These are phyloP conservation scores for Ptilorrhoa leucosticta DNA, from an alignment of 2,113 vertebrate genomes.

Conservation along the genomic window DNA sequence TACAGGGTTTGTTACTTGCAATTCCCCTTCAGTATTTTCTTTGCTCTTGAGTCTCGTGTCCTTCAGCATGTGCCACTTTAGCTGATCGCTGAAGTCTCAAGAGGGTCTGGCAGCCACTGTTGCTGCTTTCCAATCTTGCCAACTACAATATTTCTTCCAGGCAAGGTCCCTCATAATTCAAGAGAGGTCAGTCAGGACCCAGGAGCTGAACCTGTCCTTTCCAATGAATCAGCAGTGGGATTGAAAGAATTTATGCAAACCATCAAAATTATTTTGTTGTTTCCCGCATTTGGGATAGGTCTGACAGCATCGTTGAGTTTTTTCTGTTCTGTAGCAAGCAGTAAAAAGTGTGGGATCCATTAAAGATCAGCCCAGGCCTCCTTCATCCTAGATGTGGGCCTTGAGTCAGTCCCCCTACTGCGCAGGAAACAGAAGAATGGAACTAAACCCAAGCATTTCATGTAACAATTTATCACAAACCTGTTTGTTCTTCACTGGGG, in stretches of 20 bases:
- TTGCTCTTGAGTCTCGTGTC: slow-evolving; percentile 6
- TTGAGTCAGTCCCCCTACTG: background rate
- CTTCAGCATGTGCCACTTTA: slow-evolving; percentile 28
- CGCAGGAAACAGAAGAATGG: background rate
- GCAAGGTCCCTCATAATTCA: slow-evolving; percentile 38
- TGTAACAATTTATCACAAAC: background rate
- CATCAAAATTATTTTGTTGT: background rate
- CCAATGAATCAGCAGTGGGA: background rate
- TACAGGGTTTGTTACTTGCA: slow-evolving; percentile 8
- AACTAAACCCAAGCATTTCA: background rate
- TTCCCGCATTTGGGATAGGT: accelerated
- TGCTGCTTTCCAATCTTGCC: slow-evolving; percentile 37
- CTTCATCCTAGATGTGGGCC: background rate
- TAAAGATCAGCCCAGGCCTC: background rate
- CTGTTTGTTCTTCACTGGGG: background rate
- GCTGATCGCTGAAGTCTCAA: slow-evolving; percentile 32
- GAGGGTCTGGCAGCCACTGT: slow-evolving; percentile 38
- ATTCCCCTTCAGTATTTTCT: slow-evolving; percentile 41
- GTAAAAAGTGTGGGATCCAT: background rate
- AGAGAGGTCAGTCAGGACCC: slow-evolving; percentile 17
- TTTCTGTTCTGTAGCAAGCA: background rate
- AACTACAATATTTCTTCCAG: slow-evolving; percentile 46
- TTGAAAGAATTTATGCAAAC: slow-evolving; percentile 7
- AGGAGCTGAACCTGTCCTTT: slow-evolving; percentile 25
- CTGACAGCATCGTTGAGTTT: accelerated